A percentile compares a stretch with the other conserved stretches of the same genome.
Evolutionary conservation across 1,140 invertebrate species (phyloP).

Genomic region (Pseudomyrmex gracilis): DNA sequence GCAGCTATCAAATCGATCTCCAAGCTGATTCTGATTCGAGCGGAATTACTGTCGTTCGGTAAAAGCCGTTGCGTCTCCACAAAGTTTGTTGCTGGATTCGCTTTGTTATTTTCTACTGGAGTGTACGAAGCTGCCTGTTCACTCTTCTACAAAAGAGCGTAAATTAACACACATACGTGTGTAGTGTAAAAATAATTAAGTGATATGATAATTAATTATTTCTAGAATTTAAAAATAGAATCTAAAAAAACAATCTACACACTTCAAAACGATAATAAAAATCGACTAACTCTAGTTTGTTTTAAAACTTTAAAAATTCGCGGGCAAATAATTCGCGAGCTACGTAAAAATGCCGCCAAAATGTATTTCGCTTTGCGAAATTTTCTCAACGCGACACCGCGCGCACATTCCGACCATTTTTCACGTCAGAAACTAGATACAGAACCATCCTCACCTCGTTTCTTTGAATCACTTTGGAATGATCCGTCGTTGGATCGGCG

Average conservation of each 20-base stretch:
- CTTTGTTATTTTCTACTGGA: conserved; percentile 24
- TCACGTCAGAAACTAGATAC: not conserved
- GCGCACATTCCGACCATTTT: too few species aligned
- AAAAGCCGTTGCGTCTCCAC: not conserved
- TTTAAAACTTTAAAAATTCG: conserved; percentile 8
- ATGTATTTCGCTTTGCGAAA: not conserved
- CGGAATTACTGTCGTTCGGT: conserved; percentile 51
- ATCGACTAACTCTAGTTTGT: not conserved
- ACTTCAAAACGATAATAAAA: not conserved
- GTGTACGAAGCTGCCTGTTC: conserved; percentile 10
- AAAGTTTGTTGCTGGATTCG: conserved; percentile 6
- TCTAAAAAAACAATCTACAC: too few species aligned
- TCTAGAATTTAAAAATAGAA: too few species aligned
- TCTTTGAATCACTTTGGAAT: conserved; percentile 50
- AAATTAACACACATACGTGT: not conserved
- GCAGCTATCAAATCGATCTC: conserved; percentile 92
- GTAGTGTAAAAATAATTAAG: not conserved
- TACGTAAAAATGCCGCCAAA: not conserved
- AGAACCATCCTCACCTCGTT: conserved; percentile 21
- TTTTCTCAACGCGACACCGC: not conserved
- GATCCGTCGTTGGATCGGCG: conserved; percentile 32
- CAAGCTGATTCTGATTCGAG: conserved; percentile 87
- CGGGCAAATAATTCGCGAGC: not conserved
- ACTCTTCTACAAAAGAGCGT: conserved; percentile 34
- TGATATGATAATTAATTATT: not conserved